Conservation (phyloP, 2,113 vertebrate genomes). For the Misgurnus anguillicaudatus region DNA sequence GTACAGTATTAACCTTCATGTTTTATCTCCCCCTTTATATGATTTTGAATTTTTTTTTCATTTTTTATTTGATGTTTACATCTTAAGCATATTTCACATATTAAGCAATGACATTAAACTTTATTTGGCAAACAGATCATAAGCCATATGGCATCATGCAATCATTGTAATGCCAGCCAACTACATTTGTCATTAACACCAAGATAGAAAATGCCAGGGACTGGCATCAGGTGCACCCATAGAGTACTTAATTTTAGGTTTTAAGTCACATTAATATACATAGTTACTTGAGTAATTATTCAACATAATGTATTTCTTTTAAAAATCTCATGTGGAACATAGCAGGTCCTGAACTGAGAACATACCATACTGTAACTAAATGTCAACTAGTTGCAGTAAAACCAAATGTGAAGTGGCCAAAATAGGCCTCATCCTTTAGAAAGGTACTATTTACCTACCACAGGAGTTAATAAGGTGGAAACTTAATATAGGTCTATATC, state of each 20-base stretch:
- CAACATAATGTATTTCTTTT: too few species aligned
- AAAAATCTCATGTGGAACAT: too few species aligned
- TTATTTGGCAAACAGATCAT: conserved; percentile 8
- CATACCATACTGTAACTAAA: too few species aligned
- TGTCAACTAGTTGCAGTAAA: too few species aligned
- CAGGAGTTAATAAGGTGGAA: neutral
- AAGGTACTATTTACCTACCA: conserved; percentile 7
- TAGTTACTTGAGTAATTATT: too few species aligned
- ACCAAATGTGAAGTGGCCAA: too few species aligned
- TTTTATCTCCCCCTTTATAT: neutral
- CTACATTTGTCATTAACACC: conserved; percentile 16
- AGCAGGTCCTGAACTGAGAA: too few species aligned
- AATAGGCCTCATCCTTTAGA: too few species aligned
- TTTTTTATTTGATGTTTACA: neutral
- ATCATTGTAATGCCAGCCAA: neutral
- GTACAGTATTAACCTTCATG: neutral
- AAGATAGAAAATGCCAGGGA: neutral
- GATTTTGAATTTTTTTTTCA: neutral
- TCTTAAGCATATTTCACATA: neutral
- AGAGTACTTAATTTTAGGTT: neutral
- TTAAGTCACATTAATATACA: too few species aligned
- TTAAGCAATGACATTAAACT: conserved; percentile 5
- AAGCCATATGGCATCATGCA: neutral
- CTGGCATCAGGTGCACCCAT: neutral
- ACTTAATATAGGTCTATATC: too few species aligned